Conservation (phyloP, 2,888 invertebrate genomes). For the Sphaerophoria rueppellii region DNA sequence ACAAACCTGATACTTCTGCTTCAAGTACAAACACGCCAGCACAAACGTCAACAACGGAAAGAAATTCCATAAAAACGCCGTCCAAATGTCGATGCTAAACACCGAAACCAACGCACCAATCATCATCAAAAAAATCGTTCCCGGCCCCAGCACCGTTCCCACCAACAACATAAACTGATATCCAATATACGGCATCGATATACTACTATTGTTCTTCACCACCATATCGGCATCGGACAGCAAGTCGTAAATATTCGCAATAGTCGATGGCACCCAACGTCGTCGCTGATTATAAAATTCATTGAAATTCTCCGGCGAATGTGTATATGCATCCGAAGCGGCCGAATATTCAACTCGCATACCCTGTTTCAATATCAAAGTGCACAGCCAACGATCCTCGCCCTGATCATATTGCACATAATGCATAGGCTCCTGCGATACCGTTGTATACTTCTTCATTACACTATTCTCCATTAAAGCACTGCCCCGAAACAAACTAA, state of each 20-base stretch:
- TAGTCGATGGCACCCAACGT: constrained; percentile 97
- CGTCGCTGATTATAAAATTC: constrained; percentile 97
- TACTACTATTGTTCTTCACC: constrained; percentile 92
- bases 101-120: constrained; percentile 90
- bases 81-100: constrained; percentile 87
- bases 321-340: constrained; percentile 96
- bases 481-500: constrained; percentile 93
- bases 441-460: constrained; percentile 93
- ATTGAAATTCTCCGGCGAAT: constrained; percentile 94
- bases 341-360: constrained; percentile 97
- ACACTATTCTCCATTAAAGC: constrained; percentile 96
- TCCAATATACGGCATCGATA: constrained; percentile 90
- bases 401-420: constrained; percentile 97
- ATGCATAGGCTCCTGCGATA: constrained; percentile 90
- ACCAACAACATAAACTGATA: constrained; percentile 89
- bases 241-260: constrained; percentile 96
- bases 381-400: constrained; percentile 98
- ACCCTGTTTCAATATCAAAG: constrained; percentile 93
- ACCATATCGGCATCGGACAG: constrained; percentile 90
- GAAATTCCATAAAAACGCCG: constrained; percentile 86
- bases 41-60: constrained; percentile 87
- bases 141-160: constrained; percentile 88
- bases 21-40: constrained; percentile 85
- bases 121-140: constrained; percentile 90
- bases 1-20: constrained; percentile 85